These are phyloP conservation scores for Microplitis deprimator DNA, from an alignment of 2,888 invertebrate species.

Conservation along the genomic window DNA sequence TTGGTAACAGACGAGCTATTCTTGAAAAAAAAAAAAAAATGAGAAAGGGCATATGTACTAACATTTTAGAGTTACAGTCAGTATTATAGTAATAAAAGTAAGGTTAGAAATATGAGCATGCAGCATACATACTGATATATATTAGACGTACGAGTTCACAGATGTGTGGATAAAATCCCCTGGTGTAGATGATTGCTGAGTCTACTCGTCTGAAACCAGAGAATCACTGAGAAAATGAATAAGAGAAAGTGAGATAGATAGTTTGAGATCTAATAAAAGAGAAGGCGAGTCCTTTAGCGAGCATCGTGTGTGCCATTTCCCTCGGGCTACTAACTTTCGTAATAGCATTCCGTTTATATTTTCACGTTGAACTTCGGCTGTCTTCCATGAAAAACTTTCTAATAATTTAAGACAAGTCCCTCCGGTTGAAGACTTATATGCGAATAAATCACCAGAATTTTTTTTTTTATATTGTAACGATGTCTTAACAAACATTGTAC, in stretches of 20 bases:
- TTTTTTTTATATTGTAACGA: not conserved
- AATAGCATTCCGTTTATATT: conserved; percentile 44
- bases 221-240: conserved; percentile 6
- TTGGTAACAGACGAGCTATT: conserved; percentile 33
- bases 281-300: conserved; percentile 32
- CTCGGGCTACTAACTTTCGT: conserved; percentile 52
- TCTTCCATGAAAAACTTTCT: conserved; percentile 47
- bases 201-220: not conserved
- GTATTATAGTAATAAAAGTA: conserved; percentile 23
- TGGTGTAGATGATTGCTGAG: conserved; percentile 16
- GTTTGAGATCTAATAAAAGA: conserved; percentile 16
- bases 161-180: conserved; percentile 19
- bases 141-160: conserved; percentile 4
- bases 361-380: conserved; percentile 38
- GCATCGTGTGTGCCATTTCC: conserved; percentile 48
- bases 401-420: conserved; percentile 43
- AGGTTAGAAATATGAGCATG: conserved; percentile 22
- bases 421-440: conserved; percentile 5
- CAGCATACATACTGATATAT: conserved; percentile 19
- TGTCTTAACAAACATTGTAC: conserved; percentile 4
- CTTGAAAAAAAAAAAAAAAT: not conserved
- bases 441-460: not conserved
- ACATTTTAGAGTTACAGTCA: conserved; percentile 3
- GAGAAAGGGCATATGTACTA: conserved; percentile 13
- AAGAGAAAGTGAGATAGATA: conserved; percentile 15